Evolutionary conservation across 1,140 invertebrate genomes (phyloP).

Genomic region (Papilio glaucus): DNA sequence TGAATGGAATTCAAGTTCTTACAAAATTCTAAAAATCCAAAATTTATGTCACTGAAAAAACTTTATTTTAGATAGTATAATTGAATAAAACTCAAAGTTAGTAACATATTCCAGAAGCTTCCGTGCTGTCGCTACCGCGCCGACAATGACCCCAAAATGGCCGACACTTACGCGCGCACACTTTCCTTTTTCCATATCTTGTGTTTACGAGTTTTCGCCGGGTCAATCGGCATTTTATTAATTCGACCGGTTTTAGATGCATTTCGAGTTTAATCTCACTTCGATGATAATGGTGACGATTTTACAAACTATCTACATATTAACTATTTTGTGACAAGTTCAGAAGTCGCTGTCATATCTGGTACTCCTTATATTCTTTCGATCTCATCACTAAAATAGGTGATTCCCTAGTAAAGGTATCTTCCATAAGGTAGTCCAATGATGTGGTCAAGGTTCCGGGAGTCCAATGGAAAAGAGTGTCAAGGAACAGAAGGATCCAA

Average conservation of each 20-base stretch:
- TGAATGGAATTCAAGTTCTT: no score
- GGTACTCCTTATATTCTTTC: no score
- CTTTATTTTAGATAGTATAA: no score
- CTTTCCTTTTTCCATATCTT: conserved; percentile 37
- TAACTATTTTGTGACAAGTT: background rate
- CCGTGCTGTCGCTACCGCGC: conserved; percentile 16
- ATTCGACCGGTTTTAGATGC: conserved; percentile 22
- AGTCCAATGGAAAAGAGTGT: no score
- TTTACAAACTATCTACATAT: background rate
- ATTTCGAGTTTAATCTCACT: background rate
- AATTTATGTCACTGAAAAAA: no score
- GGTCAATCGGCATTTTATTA: conserved; percentile 30
- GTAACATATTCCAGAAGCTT: background rate
- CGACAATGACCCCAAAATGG: conserved; percentile 38
- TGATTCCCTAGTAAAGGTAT: no score
- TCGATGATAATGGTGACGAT: background rate
- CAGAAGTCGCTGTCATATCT: no score
- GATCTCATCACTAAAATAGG: no score
- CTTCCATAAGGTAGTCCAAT: no score
- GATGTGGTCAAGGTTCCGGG: no score
- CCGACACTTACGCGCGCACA: conserved; percentile 20
- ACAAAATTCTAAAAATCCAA: no score
- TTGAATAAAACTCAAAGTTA: background rate
- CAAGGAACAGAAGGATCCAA: no score
- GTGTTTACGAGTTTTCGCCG: conserved; percentile 38